Evolutionary conservation across 1,140 invertebrate genomes (phyloP).

Genomic region (Bombus ignitus): DNA sequence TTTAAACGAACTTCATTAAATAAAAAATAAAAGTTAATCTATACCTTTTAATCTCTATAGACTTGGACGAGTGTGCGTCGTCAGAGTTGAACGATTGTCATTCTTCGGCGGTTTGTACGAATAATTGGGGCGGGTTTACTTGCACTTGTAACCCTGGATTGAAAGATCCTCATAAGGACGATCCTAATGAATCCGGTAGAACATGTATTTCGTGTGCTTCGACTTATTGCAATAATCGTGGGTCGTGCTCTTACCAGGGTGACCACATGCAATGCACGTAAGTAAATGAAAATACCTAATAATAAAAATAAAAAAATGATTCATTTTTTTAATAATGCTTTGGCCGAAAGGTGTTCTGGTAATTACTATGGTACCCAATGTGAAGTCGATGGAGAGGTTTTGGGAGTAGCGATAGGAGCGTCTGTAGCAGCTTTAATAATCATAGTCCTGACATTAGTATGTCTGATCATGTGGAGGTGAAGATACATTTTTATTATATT

Average conservation of each 20-base stretch:
- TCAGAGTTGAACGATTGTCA: conserved; percentile 96
- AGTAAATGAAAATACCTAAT: conserved; percentile 68
- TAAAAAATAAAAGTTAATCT: neutral
- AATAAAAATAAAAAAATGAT: neutral
- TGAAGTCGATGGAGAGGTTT: conserved; percentile 95
- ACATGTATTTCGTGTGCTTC: conserved; percentile 90
- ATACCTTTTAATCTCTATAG: conserved; percentile 80
- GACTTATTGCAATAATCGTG: conserved; percentile 91
- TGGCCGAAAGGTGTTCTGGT: conserved; percentile 87
- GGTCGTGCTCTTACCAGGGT: conserved; percentile 89
- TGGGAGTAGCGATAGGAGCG: conserved; percentile 94
- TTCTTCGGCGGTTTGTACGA: conserved; percentile 91
- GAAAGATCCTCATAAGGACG: conserved; percentile 88
- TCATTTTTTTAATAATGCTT: neutral
- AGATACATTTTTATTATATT: neutral
- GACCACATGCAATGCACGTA: conserved; percentile 92
- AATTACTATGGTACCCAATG: conserved; percentile 94
- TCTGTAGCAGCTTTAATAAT: conserved; percentile 94
- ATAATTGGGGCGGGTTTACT: conserved; percentile 94
- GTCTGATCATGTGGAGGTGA: conserved; percentile 95
- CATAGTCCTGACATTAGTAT: conserved; percentile 92
- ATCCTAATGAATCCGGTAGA: conserved; percentile 86
- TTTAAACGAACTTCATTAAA: neutral
- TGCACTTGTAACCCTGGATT: conserved; percentile 93
- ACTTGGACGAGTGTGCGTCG: conserved; percentile 94